These are phyloP conservation scores for Venusia cambrica DNA, from an alignment of 2,888 invertebrate genomes.

Conservation along the genomic window DNA sequence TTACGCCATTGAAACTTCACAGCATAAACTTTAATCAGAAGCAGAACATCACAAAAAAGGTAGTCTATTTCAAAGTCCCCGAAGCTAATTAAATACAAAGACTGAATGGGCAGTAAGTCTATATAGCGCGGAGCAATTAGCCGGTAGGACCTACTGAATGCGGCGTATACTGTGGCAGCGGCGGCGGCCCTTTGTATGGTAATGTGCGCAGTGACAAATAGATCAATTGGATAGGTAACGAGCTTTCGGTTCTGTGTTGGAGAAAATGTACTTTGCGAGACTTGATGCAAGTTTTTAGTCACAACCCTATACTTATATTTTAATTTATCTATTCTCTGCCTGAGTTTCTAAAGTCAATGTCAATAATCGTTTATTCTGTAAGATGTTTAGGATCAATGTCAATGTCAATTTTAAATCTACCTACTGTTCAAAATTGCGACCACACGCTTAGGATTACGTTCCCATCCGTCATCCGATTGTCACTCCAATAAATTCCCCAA, in stretches of 20 bases:
- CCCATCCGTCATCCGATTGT: no score
- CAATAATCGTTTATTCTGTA: no score
- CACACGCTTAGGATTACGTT: no score
- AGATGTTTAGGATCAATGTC: no score
- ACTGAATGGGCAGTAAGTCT: conserved; percentile 20
- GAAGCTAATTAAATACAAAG: conserved; percentile 22
- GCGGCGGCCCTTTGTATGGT: conserved; percentile 20
- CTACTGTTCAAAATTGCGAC: no score
- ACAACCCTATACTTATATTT: no score
- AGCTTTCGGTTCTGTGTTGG: conserved; percentile 8
- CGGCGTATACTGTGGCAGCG: conserved; percentile 8
- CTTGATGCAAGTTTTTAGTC: no score
- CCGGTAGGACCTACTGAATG: conserved; percentile 4
- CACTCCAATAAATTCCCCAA: no score
- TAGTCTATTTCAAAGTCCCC: conserved; percentile 16
- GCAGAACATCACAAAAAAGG: conserved; percentile 14
- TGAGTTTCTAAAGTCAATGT: no score
- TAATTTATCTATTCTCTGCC: no score
- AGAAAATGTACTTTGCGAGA: conserved; percentile 1
- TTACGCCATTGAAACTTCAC: conserved; percentile 15
- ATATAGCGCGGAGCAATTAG: conserved; percentile 23
- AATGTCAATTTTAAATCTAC: no score
- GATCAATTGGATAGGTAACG: conserved; percentile 18
- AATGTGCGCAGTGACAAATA: conserved; percentile 20
- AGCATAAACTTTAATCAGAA: conserved; percentile 8